Percentiles rank a stretch among this genome's conserved stretches.
Evolutionary conservation across 2,113 vertebrate species (phyloP).

Genomic region (Stomatorhinus ivindoensis): DNA sequence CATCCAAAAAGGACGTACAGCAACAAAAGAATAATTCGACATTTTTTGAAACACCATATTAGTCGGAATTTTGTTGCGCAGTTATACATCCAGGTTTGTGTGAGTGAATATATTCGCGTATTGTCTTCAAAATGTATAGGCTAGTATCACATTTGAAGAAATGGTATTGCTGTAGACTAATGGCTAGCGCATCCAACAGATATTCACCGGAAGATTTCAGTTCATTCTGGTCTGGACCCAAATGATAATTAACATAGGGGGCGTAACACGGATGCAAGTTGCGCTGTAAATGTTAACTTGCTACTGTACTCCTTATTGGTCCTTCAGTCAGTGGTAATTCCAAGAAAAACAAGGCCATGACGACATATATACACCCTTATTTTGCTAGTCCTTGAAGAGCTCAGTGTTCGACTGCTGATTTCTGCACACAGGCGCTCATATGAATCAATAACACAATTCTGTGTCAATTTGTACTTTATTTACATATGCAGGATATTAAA

Average conservation of each 20-base stretch:
- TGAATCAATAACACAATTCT: neutral
- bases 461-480: neutral
- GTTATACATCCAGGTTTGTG: neutral
- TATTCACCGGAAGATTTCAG: neutral
- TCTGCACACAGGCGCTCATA: neutral
- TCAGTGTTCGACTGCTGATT: neutral
- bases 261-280: neutral
- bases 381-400: neutral
- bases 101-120: neutral
- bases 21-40: neutral
- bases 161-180: neutral
- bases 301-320: neutral
- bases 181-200: neutral
- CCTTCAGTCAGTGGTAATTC: neutral
- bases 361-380: neutral
- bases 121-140: neutral
- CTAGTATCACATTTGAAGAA: neutral
- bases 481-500: neutral
- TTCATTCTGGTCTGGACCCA: neutral
- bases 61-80: neutral
- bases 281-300: neutral
- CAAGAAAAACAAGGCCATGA: neutral
- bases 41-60: neutral
- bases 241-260: slow-evolving; percentile 4
- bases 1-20: neutral